Evolutionary conservation across 2,888 invertebrate species (phyloP).

Genomic region (Hydroisotoma schaefferi): DNA sequence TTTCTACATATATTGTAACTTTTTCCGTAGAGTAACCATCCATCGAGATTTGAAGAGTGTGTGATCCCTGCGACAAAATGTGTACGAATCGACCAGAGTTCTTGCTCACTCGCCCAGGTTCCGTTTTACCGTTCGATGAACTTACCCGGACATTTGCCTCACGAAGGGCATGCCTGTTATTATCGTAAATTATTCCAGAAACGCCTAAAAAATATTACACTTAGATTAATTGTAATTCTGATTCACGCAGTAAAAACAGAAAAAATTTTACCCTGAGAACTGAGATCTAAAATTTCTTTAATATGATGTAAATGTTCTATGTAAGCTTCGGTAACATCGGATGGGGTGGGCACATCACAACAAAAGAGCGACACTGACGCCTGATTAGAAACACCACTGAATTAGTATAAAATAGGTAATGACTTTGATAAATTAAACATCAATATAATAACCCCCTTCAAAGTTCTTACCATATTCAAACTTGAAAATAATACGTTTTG

Average conservation of each 20-base stretch:
- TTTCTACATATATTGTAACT: constrained; percentile 54
- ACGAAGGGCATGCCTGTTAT: constrained; percentile 62
- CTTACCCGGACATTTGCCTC: constrained; percentile 68
- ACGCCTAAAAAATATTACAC: constrained; percentile 58
- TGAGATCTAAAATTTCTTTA: constrained; percentile 34
- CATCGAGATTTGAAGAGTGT: constrained; percentile 61
- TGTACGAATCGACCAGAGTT: constrained; percentile 70
- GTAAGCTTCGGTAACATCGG: constrained; percentile 34
- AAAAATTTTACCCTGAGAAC: constrained; percentile 35
- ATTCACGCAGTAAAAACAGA: background rate
- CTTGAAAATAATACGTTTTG: no score
- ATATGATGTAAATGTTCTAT: constrained; percentile 41
- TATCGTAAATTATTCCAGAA: constrained; percentile 67
- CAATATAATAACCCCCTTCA: background rate
- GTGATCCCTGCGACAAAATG: constrained; percentile 66
- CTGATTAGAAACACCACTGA: constrained; percentile 24
- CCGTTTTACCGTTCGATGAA: constrained; percentile 54
- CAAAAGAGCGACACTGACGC: constrained; percentile 43
- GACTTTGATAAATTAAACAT: constrained; percentile 19
- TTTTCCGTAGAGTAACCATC: constrained; percentile 60
- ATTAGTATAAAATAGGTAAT: no score
- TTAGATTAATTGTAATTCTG: background rate
- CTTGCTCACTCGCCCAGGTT: constrained; percentile 61
- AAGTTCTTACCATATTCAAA: background rate
- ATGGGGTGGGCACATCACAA: constrained; percentile 37